These are phyloP conservation scores for Tachina grossa DNA, from an alignment of 2,888 invertebrate genomes.

Conservation along the genomic window DNA sequence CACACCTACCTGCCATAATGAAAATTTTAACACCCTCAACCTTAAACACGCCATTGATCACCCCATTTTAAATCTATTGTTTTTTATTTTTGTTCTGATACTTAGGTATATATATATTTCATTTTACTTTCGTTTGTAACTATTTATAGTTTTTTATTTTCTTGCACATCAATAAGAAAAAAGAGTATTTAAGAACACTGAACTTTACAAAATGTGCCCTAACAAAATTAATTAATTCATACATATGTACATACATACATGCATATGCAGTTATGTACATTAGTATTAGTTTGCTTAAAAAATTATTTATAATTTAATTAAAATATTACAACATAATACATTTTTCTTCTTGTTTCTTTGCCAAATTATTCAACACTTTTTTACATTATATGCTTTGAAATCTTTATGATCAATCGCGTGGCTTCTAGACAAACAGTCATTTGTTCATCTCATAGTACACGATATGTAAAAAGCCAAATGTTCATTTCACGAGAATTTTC, in stretches of 20 bases:
- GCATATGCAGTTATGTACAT: neutral
- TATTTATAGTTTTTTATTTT: slow-evolving; percentile 35
- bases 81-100: slow-evolving; percentile 72
- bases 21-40: slow-evolving; percentile 49
- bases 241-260: neutral
- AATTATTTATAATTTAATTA: slow-evolving; percentile 17
- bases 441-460: neutral
- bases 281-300: neutral
- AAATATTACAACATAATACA: slow-evolving; percentile 39
- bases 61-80: neutral
- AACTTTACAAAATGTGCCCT: slow-evolving; percentile 35
- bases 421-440: slow-evolving; percentile 28
- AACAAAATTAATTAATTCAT: slow-evolving; percentile 35
- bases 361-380: slow-evolving; percentile 64
- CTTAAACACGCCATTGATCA: slow-evolving; percentile 58
- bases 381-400: neutral
- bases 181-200: slow-evolving; percentile 34
- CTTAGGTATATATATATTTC: slow-evolving; percentile 73
- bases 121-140: slow-evolving; percentile 43
- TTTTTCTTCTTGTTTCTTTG: slow-evolving; percentile 52
- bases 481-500: neutral
- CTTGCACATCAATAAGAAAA: slow-evolving; percentile 12
- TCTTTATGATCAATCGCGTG: neutral
- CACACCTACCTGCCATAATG: neutral
- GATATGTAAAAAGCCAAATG: neutral